Evolutionary conservation across 2,888 invertebrate species (phyloP), one percentile per base, ranked within the genome.

Genomic region (Folsomia candida): DNA sequence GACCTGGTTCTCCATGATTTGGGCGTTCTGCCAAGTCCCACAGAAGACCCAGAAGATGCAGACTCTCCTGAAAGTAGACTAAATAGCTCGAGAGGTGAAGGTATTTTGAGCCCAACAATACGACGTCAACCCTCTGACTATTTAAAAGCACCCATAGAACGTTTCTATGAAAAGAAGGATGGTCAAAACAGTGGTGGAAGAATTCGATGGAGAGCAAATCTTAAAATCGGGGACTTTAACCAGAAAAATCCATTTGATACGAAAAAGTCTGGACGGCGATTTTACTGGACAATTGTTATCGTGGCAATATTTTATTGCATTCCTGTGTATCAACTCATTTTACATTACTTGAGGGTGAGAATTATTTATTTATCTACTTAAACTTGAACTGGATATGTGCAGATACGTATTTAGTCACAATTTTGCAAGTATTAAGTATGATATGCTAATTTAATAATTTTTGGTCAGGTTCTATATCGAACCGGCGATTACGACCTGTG

Each of bases 401-500:
- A n/a, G n/a, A n/a, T n/a, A n/a, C n/a, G n/a, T n/a, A n/a, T n/a
- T n/a, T n/a, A n/a, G n/a, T n/a, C n/a, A n/a, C n/a, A n/a, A n/a
- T n/a, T n/a, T n/a, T n/a, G n/a, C n/a, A n/a, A n/a, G n/a, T n/a
- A n/a, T n/a, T n/a, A n/a, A n/a, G n/a, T n/a, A n/a, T n/a, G n/a
- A n/a, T n/a, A n/a, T n/a, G n/a, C n/a, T n/a, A n/a, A 51, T 11
- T 51, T 29, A 51, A 3, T 37, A 51, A 24, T 64, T 69, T 47
- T 51, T 26, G 67, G 47, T 22, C 51, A 76, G 74, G 77, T 77
- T 22, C 60, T 79, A 0, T 76, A 76, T 59, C 62, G 71, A 58
- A 79, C 79, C 1, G 79, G 78, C 26, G 78, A 78, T 62, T 77
- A 74, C 47, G 79, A 78, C 67, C 69, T 77, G 37, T 79, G 78